These are phyloP conservation scores for Eugnorisma glareosa DNA, from an alignment of 2,888 invertebrate genomes.

Conservation along the genomic window DNA sequence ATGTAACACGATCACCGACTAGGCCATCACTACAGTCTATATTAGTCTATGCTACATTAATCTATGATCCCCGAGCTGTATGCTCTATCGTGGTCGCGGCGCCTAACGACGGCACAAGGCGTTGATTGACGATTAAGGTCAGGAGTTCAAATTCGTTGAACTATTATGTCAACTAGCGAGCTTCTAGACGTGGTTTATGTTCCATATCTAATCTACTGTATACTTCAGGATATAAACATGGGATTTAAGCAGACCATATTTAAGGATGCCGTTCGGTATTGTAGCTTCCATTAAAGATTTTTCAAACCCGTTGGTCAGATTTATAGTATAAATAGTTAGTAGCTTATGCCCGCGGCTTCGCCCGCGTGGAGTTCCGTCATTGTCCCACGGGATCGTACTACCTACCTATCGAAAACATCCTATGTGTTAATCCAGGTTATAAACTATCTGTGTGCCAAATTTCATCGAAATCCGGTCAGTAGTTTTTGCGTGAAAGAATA, in stretches of 20 bases:
- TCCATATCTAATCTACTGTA: background rate
- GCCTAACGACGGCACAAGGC: conserved; percentile 32
- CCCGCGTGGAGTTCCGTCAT: too few relatives aligned
- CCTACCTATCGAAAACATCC: too few relatives aligned
- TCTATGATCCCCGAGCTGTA: conserved; percentile 35
- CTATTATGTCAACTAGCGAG: conserved; percentile 18
- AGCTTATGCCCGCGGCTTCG: too few relatives aligned
- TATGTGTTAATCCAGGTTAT: too few relatives aligned
- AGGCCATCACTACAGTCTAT: conserved; percentile 9
- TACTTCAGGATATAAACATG: background rate
- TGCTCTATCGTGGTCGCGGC: conserved; percentile 15
- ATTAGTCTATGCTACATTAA: conserved; percentile 41
- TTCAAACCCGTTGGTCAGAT: background rate
- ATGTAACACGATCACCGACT: background rate
- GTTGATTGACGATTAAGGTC: conserved; percentile 56
- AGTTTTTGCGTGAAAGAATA: too few relatives aligned
- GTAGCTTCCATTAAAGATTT: background rate
- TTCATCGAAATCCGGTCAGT: too few relatives aligned
- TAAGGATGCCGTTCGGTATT: background rate
- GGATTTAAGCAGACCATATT: background rate
- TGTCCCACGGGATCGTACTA: too few relatives aligned
- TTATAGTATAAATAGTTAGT: too few relatives aligned
- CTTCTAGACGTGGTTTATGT: background rate
- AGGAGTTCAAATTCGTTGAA: conserved; percentile 50
- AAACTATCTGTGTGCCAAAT: too few relatives aligned